Evolutionary conservation across 2,797 vertebrate genomes (phyloP).

Genomic region (Gastrophryne carolinensis): DNA sequence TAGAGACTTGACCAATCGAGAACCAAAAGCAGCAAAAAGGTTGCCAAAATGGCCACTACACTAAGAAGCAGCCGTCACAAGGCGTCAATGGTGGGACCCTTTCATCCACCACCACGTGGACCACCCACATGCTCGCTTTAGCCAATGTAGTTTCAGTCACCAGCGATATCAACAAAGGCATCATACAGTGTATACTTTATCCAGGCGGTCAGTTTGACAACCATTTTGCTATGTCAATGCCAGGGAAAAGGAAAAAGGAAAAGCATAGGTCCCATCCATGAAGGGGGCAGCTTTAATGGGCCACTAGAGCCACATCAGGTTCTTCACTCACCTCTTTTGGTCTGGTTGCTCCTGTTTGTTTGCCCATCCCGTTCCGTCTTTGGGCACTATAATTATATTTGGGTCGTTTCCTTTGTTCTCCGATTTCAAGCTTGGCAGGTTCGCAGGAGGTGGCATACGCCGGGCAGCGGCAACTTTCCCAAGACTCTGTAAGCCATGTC

Average conservation of each 20-base stretch:
- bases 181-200: too few species aligned
- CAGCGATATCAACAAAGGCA: not conserved
- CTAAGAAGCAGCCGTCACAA: too few species aligned
- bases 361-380: slow-evolving; percentile 99
- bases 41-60: too few species aligned
- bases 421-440: slow-evolving; percentile 98
- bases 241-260: not conserved
- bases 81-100: too few species aligned
- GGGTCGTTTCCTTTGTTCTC: slow-evolving; percentile 99
- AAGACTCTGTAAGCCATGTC: slow-evolving; percentile 99
- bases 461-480: slow-evolving; percentile 99
- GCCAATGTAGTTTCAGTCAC: too few species aligned
- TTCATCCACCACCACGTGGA: too few species aligned
- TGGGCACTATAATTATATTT: slow-evolving; percentile 98
- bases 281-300: not conserved
- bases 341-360: slow-evolving; percentile 99
- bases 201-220: too few species aligned
- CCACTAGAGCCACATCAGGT: not conserved
- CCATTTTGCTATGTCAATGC: too few species aligned
- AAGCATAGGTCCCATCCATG: not conserved
- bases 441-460: slow-evolving; percentile 98
- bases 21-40: too few species aligned
- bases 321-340: slow-evolving; percentile 88
- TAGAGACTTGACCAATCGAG: too few species aligned
- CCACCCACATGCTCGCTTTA: too few species aligned